Percentiles rank a stretch among this genome's conserved stretches.
Conservation (phyloP, 2,888 invertebrate genomes). For the Cataglyphis albicans region DNA sequence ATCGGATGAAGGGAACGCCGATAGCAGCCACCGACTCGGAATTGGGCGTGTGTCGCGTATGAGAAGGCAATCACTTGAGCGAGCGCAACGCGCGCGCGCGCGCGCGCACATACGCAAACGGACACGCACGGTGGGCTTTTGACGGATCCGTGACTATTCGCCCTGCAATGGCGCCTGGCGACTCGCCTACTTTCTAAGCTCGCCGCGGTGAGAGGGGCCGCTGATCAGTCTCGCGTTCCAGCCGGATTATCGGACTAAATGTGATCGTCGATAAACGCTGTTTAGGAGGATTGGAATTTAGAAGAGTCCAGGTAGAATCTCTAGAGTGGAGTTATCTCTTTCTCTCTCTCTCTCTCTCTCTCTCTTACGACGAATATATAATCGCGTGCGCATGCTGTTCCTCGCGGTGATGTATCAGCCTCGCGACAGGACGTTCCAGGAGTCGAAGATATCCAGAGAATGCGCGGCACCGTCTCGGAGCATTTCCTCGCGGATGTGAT, state of each 20-base stretch:
- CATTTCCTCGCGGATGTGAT: constrained; percentile 44
- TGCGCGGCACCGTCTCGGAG: constrained; percentile 21
- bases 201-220: constrained; percentile 30
- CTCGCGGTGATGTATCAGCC: constrained; percentile 14
- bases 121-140: constrained; percentile 62
- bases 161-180: constrained; percentile 72
- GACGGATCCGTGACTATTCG: constrained; percentile 72
- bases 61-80: not conserved
- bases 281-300: not conserved
- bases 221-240: not conserved
- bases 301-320: not conserved
- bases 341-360: not conserved
- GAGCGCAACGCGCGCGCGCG: constrained; percentile 5
- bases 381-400: not conserved
- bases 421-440: not conserved
- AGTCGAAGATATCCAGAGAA: constrained; percentile 23
- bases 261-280: not conserved
- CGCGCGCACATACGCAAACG: constrained; percentile 65
- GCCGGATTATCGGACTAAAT: not conserved
- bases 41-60: constrained; percentile 47
- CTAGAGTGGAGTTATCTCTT: too few species aligned
- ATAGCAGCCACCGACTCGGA: not conserved
- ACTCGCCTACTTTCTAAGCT: constrained; percentile 55
- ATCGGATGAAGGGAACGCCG: not conserved
- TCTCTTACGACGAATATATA: not conserved